These are phyloP conservation scores for Pemphigus obesinymphae DNA, from an alignment of 1,140 invertebrate species.

Conservation along the genomic window DNA sequence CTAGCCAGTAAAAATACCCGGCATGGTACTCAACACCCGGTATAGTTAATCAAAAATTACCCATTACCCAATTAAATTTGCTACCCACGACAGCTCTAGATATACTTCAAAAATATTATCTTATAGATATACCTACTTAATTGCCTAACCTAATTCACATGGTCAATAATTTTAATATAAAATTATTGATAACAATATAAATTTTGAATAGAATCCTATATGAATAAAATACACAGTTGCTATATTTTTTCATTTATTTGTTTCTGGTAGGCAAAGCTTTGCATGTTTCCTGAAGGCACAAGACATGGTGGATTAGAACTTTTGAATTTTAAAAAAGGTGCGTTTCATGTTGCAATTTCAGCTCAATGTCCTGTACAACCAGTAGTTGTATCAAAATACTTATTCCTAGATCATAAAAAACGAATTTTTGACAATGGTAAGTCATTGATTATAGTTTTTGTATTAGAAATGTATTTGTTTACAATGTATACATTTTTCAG, in stretches of 20 bases:
- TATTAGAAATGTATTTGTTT: no score
- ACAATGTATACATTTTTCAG: conserved; percentile 50
- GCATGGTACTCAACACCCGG: no score
- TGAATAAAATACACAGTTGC: background rate
- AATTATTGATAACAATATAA: no score
- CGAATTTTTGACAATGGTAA: conserved; percentile 68
- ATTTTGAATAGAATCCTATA: no score
- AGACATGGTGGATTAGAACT: conserved; percentile 62
- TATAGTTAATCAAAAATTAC: no score
- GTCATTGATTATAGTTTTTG: background rate
- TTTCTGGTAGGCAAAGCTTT: conserved; percentile 58
- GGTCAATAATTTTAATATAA: no score
- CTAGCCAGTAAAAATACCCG: no score
- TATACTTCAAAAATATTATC: no score
- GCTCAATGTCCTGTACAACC: conserved; percentile 81
- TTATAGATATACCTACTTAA: no score
- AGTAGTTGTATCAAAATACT: conserved; percentile 82
- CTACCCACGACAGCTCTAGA: no score
- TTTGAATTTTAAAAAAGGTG: conserved; percentile 85
- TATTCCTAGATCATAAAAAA: conserved; percentile 69
- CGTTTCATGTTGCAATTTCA: conserved; percentile 84
- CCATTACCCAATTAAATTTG: no score
- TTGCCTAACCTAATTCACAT: no score
- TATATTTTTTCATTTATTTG: background rate
- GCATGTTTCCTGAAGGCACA: conserved; percentile 77